phyloP scores from a whole-genome alignment of 64 coral and sea anemone species.

The Acropora yongei region DNA sequence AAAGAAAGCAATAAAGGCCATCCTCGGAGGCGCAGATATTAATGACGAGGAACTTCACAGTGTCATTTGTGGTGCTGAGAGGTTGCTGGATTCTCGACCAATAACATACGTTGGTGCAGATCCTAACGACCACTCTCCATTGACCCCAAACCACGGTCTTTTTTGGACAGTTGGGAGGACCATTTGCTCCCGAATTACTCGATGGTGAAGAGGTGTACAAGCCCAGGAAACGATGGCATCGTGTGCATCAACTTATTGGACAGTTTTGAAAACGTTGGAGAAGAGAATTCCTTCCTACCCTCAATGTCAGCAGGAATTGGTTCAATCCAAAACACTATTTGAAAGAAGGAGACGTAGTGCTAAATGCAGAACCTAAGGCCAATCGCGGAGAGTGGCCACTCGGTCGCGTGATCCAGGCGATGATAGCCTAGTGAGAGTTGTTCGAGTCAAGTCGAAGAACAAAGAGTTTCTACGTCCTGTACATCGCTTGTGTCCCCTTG shows the following conservation, averaged over 20 bases:
- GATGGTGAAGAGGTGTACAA: slow-evolving; percentile 16
- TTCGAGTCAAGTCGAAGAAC: not conserved
- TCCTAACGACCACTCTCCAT: slow-evolving; percentile 30
- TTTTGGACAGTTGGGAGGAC: slow-evolving; percentile 46
- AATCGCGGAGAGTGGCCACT: slow-evolving; percentile 47
- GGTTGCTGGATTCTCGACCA: slow-evolving; percentile 49
- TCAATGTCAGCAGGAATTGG: slow-evolving; percentile 48
- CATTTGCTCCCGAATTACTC: slow-evolving; percentile 36
- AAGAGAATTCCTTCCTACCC: slow-evolving; percentile 45
- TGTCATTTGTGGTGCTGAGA: slow-evolving; percentile 45
- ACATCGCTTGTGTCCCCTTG: slow-evolving; percentile 44
- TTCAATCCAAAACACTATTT: slow-evolving; percentile 28
- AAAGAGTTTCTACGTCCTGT: slow-evolving; percentile 31
- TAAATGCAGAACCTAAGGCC: slow-evolving; percentile 42
- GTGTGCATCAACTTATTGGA: slow-evolving; percentile 47
- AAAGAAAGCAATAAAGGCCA: slow-evolving; percentile 52
- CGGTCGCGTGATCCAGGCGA: slow-evolving; percentile 5
- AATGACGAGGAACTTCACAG: slow-evolving; percentile 48
- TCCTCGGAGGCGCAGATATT: slow-evolving; percentile 37
- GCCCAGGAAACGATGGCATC: slow-evolving; percentile 58
- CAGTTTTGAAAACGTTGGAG: slow-evolving; percentile 58
- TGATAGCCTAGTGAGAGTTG: slow-evolving; percentile 53
- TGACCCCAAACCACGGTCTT: slow-evolving; percentile 55
- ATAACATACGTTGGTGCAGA: slow-evolving; percentile 41
- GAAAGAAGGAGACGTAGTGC: slow-evolving; percentile 33